Conservation (phyloP, 2,888 invertebrate species). For the Callyntrura sp. region DNA sequence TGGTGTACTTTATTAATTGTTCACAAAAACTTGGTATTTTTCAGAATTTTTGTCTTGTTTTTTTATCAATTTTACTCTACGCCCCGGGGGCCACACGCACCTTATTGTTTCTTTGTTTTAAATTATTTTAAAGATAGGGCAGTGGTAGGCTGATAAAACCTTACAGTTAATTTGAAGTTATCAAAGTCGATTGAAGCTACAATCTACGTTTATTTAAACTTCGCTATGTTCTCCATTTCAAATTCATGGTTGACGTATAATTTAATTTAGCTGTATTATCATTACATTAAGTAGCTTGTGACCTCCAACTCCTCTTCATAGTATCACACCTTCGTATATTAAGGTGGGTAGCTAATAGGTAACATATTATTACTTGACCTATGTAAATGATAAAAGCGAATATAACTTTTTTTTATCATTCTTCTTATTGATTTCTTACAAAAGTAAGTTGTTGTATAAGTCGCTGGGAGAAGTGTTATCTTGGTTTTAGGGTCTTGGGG, state of each 20-base stretch:
- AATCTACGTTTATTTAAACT: background rate
- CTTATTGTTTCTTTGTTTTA: constrained; percentile 8
- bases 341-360: no score
- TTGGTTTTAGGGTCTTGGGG: no score
- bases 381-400: no score
- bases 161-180: constrained; percentile 15
- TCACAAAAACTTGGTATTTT: no score
- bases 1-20: no score
- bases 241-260: background rate
- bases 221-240: background rate
- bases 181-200: background rate
- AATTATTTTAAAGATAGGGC: constrained; percentile 64
- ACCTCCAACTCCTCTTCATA: background rate
- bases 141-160: constrained; percentile 77
- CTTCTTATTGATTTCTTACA: no score
- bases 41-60: no score
- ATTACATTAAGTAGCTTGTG: background rate
- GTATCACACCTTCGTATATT: background rate
- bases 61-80: background rate
- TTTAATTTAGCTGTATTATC: background rate
- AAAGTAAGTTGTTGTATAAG: no score
- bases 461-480: no score
- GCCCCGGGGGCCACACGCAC: background rate
- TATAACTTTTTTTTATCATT: no score
- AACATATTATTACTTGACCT: no score